These are phyloP conservation scores for Villa cingulata DNA, from an alignment of 2,888 invertebrate genomes.

Conservation along the genomic window DNA sequence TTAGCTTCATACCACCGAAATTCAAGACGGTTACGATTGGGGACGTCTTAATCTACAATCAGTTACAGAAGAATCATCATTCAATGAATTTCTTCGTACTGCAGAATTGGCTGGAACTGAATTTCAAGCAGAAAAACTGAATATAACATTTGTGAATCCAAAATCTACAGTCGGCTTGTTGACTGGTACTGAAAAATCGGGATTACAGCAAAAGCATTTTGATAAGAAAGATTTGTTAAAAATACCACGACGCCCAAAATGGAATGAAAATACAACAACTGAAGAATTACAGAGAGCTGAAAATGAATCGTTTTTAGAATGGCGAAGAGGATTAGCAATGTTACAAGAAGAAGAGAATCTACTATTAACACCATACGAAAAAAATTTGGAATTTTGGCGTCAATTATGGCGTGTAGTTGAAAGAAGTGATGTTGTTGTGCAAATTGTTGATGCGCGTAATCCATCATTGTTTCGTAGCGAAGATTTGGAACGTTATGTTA, in stretches of 20 bases:
- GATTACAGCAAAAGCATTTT: conserved; percentile 41
- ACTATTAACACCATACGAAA: conserved; percentile 89
- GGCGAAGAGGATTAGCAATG: conserved; percentile 71
- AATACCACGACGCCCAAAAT: conserved; percentile 78
- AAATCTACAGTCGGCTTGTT: conserved; percentile 46
- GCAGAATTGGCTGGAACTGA: conserved; percentile 91
- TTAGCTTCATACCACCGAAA: conserved; percentile 66
- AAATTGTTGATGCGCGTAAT: conserved; percentile 94
- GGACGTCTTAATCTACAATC: conserved; percentile 79
- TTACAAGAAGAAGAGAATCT: conserved; percentile 68
- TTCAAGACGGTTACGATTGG: conserved; percentile 87
- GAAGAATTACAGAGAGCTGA: conserved; percentile 72
- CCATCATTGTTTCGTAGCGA: conserved; percentile 85
- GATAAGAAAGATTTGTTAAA: conserved; percentile 49
- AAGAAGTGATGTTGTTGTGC: conserved; percentile 79
- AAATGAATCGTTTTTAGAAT: conserved; percentile 71
- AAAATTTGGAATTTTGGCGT: conserved; percentile 95
- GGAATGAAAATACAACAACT: conserved; percentile 59
- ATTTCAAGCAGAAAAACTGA: conserved; percentile 82
- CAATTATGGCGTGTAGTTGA: conserved; percentile 99
- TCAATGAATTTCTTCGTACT: conserved; percentile 90
- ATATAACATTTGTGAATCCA: conserved; percentile 60
- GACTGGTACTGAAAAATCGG: conserved; percentile 42
- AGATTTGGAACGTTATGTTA: conserved; percentile 79
- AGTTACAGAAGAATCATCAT: conserved; percentile 88